A percentile compares a stretch with the other conserved stretches of the same genome.
phyloP scores from a whole-genome alignment of 2,113 vertebrate species.

The Lamprologus tigripictilis region DNA sequence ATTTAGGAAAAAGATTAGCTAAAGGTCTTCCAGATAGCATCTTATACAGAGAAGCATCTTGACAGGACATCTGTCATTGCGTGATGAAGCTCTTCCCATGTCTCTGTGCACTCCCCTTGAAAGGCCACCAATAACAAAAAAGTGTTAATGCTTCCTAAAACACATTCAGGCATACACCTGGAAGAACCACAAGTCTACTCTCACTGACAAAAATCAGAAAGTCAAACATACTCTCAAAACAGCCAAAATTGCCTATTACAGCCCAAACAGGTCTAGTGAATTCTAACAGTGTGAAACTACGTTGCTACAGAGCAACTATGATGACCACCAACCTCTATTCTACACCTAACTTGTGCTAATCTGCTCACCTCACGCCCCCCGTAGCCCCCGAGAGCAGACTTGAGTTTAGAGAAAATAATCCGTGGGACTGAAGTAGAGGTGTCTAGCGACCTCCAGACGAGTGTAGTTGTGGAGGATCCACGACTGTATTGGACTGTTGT shows the following conservation, averaged over 20 bases:
- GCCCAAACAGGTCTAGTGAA: neutral
- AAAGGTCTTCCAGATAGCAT: constrained; percentile 50
- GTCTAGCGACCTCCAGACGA: constrained; percentile 80
- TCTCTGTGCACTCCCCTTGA: constrained; percentile 11
- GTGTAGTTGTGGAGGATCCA: constrained; percentile 86
- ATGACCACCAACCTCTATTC: neutral
- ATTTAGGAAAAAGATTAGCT: constrained; percentile 48
- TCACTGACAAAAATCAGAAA: neutral
- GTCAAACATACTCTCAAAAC: neutral
- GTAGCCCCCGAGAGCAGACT: neutral
- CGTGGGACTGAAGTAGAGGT: constrained; percentile 81
- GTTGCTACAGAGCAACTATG: neutral
- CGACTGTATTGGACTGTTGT: constrained; percentile 72
- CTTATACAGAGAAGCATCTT: constrained; percentile 10
- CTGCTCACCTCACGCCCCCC: constrained; percentile 38
- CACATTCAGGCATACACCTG: neutral
- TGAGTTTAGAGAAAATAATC: constrained; percentile 82
- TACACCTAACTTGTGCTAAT: constrained; percentile 42
- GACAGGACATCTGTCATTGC: constrained; percentile 39
- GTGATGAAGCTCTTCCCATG: neutral
- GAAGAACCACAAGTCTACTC: neutral
- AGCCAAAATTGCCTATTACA: neutral
- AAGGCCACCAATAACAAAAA: constrained; percentile 57
- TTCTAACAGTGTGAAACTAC: neutral
- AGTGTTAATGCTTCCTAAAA: constrained; percentile 33